Base-by-base conservation (phyloP, 2,797 vertebrate species). In the Telmatherina bonti region DNA sequence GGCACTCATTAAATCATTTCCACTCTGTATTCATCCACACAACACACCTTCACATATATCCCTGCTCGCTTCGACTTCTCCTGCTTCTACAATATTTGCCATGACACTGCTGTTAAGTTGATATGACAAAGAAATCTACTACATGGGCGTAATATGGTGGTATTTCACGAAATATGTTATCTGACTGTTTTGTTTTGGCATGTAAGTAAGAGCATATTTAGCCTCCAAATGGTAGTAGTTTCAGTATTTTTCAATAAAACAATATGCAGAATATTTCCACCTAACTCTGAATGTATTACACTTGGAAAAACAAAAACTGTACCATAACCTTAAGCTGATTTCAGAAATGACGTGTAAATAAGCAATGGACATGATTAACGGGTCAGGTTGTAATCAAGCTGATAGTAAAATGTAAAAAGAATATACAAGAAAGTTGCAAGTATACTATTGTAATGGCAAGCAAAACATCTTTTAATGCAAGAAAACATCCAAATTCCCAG, bases 1-100 rank as follows among this genome's bases (percentile, higher is more conserved):
- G 3, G 52, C 64, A 55, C 68, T 67, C 52, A 30, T 75, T 80
- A 83, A 69, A 82, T 79, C 56, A 78, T 79, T 81, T 49, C 51
- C 52, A 82, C 71, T 70, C 65, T 20, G 12, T 45, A 36, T 43
- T 78, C 71, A 86, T 74, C 16, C 70, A 62, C 26, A 62, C 3
- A 13, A 35, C 53, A 56, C 67, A 57, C 53, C n/a, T 56, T 55
- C 70, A 62, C 53, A 66, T 67, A 61, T 35, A 61, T 15, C 1
- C 1, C 18, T 0, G 29, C 70, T 79, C 65, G 69, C 68, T 78
- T 66, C 56, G 29, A 3, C 63, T 20, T 43, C 59, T 43, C 16
- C 67, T 43, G 26, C 53, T 52, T 43, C 78, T 57, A 55, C 51
- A 11, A 62, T 69, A 70, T 60, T 72, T 60, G 58, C 67, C 52